Evolutionary conservation across 2,113 vertebrate species (phyloP), one percentile per base, ranked within the genome.

Genomic region (Hippocampus barbouri): DNA sequence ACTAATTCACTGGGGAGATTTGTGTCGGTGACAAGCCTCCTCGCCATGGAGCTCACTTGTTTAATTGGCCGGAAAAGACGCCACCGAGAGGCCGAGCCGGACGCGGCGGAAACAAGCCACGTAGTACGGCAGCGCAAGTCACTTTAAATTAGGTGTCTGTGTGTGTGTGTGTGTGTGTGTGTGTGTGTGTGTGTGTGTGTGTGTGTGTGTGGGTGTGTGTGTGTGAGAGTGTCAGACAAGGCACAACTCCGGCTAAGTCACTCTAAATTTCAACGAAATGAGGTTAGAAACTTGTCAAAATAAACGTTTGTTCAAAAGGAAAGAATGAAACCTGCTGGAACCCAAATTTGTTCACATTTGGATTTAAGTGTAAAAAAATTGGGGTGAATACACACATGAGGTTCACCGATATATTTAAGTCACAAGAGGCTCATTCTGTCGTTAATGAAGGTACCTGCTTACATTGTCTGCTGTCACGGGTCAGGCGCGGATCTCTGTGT

Each of bases 1-100:
- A 66, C 64, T 47, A 66, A 66, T 47, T 66, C 43, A 45, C 64
- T 47, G 3, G n/a, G 40, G 64, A 66, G 64, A 66, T 47, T 66
- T 27, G 41, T 66, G 43, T 47, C 43, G 25, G 41, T 49, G 64
- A 66, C 64, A 66, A 66, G 64, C n/a, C 64, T 66, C 23, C 64
- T 66, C 43, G 64, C 15, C 43, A 43, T 21, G 12, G n/a, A 47
- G 41, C 64, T 66, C 43, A 27, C 64, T 47, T 45, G 64, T 47
- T 47, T 66, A 66, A 66, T 66, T 66, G 64, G 64, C 64, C 43
- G 64, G 64, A 66, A 66, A 49, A 66, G 64, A 66, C 23, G 64
- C 43, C 64, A 66, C 23, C 12, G 64, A 47, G 43, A 47, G 64
- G 64, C 64, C 64, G 23, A 47, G 64, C n/a, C 5, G 63, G 43